Conservation (phyloP, 1,140 invertebrate species). For the Pectinophora gossypiella region DNA sequence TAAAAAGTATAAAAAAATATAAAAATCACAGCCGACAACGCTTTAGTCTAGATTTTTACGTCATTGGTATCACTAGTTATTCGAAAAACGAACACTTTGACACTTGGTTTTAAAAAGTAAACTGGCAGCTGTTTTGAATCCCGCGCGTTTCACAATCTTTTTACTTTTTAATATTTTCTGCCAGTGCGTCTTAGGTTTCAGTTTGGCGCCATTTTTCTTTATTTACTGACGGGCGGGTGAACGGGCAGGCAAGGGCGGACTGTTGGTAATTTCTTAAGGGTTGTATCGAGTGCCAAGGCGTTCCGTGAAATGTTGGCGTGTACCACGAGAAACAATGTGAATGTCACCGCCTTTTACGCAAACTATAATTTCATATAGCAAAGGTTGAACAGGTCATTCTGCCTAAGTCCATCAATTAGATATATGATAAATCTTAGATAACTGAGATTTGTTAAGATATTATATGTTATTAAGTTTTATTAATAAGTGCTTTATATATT, state of each 20-base stretch:
- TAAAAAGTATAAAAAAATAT: slow-evolving; percentile 1
- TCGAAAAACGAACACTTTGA: background rate
- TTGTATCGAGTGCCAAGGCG: slow-evolving; percentile 42
- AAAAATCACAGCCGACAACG: slow-evolving; percentile 11
- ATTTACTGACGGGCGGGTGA: slow-evolving; percentile 20
- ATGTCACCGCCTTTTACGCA: background rate
- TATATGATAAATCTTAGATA: no score
- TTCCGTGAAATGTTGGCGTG: slow-evolving; percentile 25
- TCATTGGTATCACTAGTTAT: background rate
- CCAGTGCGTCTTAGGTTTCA: background rate
- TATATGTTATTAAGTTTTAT: no score
- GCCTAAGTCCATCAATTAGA: no score
- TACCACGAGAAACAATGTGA: slow-evolving; percentile 17
- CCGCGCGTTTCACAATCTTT: no score
- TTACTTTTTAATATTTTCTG: no score
- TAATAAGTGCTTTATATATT: no score
- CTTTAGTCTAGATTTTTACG: background rate
- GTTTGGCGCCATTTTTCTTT: background rate
- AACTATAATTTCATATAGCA: no score
- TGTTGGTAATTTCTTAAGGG: slow-evolving; percentile 61
- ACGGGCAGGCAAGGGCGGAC: slow-evolving; percentile 46
- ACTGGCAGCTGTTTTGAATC: background rate
- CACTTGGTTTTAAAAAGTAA: background rate
- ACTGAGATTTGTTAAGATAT: no score
- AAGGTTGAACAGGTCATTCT: no score